phyloP scores from a whole-genome alignment of 2,888 invertebrate genomes.

The Axea sp. region DNA sequence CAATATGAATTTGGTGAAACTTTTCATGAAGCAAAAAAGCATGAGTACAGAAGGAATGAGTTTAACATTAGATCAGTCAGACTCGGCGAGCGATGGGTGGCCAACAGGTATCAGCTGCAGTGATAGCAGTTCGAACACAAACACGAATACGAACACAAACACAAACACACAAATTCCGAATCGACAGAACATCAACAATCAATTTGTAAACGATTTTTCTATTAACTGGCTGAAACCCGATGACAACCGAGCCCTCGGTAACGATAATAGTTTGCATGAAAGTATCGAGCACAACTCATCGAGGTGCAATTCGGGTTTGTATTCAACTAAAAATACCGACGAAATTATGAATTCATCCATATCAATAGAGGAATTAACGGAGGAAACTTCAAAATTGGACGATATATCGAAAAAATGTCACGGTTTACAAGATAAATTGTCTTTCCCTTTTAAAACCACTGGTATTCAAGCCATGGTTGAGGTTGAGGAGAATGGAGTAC shows the following conservation, averaged over 20 bases:
- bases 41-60: slow-evolving; percentile 88
- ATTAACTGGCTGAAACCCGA: slow-evolving; percentile 77
- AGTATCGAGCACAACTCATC: slow-evolving; percentile 63
- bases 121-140: slow-evolving; percentile 81
- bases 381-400: slow-evolving; percentile 78
- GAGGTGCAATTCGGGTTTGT: slow-evolving; percentile 33
- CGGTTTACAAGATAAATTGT: slow-evolving; percentile 58
- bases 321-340: slow-evolving; percentile 80
- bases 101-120: slow-evolving; percentile 84
- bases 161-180: slow-evolving; percentile 72
- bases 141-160: no score
- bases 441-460: slow-evolving; percentile 68
- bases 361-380: slow-evolving; percentile 80
- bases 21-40: slow-evolving; percentile 94
- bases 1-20: slow-evolving; percentile 90
- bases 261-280: slow-evolving; percentile 1
- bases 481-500: slow-evolving; percentile 75
- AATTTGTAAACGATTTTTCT: slow-evolving; percentile 73
- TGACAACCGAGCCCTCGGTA: slow-evolving; percentile 65
- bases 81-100: slow-evolving; percentile 85
- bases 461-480: slow-evolving; percentile 73
- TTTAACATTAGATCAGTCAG: slow-evolving; percentile 86
- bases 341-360: slow-evolving; percentile 79
- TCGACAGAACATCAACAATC: slow-evolving; percentile 70
- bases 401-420: slow-evolving; percentile 32